phyloP scores from a whole-genome alignment of 2,888 invertebrate species.

The Cremastinae sp. region DNA sequence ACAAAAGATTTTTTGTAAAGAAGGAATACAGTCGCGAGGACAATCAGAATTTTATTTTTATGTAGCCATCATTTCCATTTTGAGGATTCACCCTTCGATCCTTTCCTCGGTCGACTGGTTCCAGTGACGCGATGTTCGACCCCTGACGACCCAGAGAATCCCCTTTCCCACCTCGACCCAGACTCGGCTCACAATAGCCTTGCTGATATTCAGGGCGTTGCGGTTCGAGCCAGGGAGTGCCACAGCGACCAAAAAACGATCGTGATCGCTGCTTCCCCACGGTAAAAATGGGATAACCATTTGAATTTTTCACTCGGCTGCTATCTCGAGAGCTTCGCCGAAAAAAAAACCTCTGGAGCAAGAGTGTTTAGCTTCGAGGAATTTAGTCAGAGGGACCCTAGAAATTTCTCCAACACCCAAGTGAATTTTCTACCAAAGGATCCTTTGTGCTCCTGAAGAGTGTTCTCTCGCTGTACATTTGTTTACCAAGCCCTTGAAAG shows the following conservation, averaged over 20 bases:
- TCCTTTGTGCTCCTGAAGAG: slow-evolving; percentile 2
- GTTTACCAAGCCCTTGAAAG: neutral
- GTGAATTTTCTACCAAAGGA: neutral
- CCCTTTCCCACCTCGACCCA: neutral
- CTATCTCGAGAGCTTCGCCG: slow-evolving; percentile 6
- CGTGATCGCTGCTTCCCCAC: neutral
- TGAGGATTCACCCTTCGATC: slow-evolving; percentile 20
- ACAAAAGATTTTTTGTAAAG: too few species aligned
- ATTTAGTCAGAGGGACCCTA: neutral
- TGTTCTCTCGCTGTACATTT: neutral
- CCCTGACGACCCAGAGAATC: slow-evolving; percentile 16
- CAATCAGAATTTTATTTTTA: neutral
- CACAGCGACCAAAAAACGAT: slow-evolving; percentile 2
- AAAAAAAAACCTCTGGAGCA: slow-evolving; percentile 6
- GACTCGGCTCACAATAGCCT: slow-evolving; percentile 20
- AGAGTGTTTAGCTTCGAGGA: neutral
- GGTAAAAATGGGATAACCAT: slow-evolving; percentile 26
- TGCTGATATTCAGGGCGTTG: slow-evolving; percentile 7
- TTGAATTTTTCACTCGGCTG: slow-evolving; percentile 29
- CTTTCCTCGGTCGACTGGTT: slow-evolving; percentile 35
- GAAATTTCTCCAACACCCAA: neutral
- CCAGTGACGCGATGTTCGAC: slow-evolving; percentile 26
- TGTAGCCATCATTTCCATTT: slow-evolving; percentile 16
- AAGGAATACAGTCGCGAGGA: too few species aligned
- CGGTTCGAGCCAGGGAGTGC: slow-evolving; percentile 13